Conservation (phyloP, 1,140 invertebrate species). For the Diorhabda carinulata region DNA sequence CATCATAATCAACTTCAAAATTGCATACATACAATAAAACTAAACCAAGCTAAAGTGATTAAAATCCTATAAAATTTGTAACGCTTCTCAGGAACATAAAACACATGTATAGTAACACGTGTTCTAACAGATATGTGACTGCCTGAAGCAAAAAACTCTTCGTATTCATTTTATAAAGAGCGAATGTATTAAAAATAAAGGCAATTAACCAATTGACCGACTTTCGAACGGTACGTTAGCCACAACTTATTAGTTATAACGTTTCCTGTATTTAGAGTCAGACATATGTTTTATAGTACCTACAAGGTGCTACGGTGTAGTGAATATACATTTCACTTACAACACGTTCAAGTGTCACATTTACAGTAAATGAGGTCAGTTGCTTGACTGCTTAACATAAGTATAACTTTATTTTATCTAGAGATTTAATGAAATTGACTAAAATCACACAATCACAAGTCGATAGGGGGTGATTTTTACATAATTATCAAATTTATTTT, state of each 20-base stretch:
- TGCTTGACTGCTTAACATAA: no score
- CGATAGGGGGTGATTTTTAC: no score
- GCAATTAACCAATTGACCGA: constrained; percentile 2
- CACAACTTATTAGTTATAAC: not conserved
- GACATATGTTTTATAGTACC: constrained; percentile 2
- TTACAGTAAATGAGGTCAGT: no score
- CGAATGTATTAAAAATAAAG: not conserved
- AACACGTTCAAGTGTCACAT: not conserved
- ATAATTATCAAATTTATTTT: no score
- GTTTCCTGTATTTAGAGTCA: not conserved
- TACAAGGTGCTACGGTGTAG: not conserved
- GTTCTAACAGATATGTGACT: not conserved
- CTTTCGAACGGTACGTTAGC: not conserved
- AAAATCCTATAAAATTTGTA: not conserved
- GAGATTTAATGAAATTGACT: no score
- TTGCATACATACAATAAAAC: no score
- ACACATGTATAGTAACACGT: not conserved
- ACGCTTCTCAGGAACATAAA: not conserved
- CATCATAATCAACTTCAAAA: no score
- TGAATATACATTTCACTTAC: not conserved
- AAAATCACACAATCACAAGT: no score
- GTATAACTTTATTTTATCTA: no score
- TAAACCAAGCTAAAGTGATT: not conserved
- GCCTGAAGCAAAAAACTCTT: not conserved
- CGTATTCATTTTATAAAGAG: not conserved